phyloP scores from a whole-genome alignment of 2,797 vertebrate species.

The Poecilia velifera region DNA sequence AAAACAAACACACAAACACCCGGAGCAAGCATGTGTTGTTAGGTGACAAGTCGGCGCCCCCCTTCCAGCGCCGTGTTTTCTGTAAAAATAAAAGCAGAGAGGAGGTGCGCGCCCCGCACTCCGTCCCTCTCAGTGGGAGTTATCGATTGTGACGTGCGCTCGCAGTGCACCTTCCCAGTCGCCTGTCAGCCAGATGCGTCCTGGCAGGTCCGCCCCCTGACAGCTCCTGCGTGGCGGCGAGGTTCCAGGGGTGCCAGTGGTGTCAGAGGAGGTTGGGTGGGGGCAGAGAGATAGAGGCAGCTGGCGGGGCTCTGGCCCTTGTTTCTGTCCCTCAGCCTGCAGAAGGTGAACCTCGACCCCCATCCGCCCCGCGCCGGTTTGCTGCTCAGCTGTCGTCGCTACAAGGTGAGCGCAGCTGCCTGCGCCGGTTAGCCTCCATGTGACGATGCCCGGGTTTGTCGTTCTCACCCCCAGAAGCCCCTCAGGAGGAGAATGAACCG shows the following conservation, averaged over 20 bases:
- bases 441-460: slow-evolving; percentile 75
- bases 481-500: slow-evolving; percentile 52
- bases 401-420: slow-evolving; percentile 72
- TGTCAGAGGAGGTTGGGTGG: slow-evolving; percentile 18
- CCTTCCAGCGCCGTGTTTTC: slow-evolving; percentile 1
- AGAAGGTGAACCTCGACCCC: slow-evolving; percentile 60
- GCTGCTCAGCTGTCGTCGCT: slow-evolving; percentile 46
- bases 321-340: slow-evolving; percentile 24
- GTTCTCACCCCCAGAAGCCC: slow-evolving; percentile 56
- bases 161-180: slow-evolving; percentile 85
- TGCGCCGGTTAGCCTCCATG: slow-evolving; percentile 51
- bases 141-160: slow-evolving; percentile 89
- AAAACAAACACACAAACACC: slow-evolving; percentile 59
- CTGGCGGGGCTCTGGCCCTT: slow-evolving; percentile 49
- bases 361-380: slow-evolving; percentile 6
- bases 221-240: slow-evolving; percentile 82
- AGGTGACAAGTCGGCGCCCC: slow-evolving; percentile 54
- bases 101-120: slow-evolving; percentile 41
- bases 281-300: slow-evolving; percentile 48
- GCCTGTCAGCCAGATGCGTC: slow-evolving; percentile 82
- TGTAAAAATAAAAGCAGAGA: slow-evolving; percentile 61
- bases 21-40: slow-evolving; percentile 51
- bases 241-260: slow-evolving; percentile 47
- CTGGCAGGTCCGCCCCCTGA: slow-evolving; percentile 84
- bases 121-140: slow-evolving; percentile 80